Percentiles rank a stretch among this genome's conserved stretches.
Evolutionary conservation across 2,113 vertebrate species (phyloP).

Genomic region (Bubo bubo): DNA sequence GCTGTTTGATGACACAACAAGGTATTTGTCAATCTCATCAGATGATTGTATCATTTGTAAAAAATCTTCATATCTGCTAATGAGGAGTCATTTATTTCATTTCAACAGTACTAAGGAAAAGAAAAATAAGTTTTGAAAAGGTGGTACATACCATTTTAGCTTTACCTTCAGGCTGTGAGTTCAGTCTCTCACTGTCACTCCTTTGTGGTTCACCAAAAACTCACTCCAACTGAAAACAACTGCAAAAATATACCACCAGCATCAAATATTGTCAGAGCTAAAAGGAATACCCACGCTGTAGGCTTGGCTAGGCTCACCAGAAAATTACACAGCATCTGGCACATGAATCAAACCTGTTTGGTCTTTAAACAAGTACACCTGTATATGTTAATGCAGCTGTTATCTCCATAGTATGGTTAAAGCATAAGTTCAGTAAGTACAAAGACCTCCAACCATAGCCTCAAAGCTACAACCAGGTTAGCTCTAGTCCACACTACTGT

Average conservation of each 20-base stretch:
- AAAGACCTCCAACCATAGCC: background rate
- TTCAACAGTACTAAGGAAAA: background rate
- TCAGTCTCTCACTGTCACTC: background rate
- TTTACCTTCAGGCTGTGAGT: background rate
- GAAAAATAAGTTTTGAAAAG: background rate
- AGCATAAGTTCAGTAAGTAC: background rate
- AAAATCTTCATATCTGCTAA: background rate
- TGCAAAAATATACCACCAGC: background rate
- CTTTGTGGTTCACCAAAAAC: background rate
- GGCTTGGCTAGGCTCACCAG: background rate
- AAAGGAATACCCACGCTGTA: background rate
- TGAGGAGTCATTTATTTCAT: background rate
- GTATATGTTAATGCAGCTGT: background rate
- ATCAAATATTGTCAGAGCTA: background rate
- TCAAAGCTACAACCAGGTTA: background rate
- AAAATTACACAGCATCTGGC: background rate
- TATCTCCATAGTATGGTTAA: background rate
- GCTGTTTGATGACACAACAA: background rate
- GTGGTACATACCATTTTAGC: rapidly evolving
- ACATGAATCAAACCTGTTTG: background rate
- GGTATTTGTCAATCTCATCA: background rate
- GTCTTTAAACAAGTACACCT: background rate
- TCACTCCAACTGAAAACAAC: background rate
- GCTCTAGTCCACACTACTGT: rapidly evolving
- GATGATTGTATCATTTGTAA: background rate